A percentile compares a stretch with the other conserved stretches of the same genome.
Conservation (phyloP, 2,113 vertebrate genomes). For the Amazona vittata region DNA sequence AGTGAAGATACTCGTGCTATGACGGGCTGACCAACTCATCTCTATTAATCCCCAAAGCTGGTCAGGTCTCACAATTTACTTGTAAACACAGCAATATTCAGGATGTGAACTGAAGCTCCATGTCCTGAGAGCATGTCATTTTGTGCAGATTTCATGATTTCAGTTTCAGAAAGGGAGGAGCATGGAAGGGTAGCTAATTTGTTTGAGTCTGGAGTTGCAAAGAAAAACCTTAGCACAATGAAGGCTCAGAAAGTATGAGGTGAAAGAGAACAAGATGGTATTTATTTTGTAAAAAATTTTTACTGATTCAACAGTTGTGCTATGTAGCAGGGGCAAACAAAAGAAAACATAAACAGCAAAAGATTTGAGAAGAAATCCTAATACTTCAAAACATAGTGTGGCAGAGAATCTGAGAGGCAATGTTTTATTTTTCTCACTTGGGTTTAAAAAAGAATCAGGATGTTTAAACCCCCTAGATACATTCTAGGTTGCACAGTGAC, state of each 20-base stretch:
- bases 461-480: neutral
- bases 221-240: neutral
- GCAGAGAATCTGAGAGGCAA: neutral
- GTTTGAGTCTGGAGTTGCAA: neutral
- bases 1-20: neutral
- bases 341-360: neutral
- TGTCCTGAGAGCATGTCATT: neutral
- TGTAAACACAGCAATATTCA: neutral
- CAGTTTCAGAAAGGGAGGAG: neutral
- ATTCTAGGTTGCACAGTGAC: neutral
- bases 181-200: neutral
- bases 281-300: neutral
- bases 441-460: neutral
- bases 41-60: neutral
- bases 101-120: neutral
- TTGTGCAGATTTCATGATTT: neutral
- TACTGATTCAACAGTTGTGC: neutral
- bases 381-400: neutral
- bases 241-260: neutral
- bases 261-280: neutral
- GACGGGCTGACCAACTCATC: neutral
- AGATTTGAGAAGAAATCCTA: neutral
- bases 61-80: neutral
- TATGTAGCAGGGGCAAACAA: neutral
- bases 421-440: neutral